Conservation (phyloP, 2,797 vertebrate species). For the Mionectes olivaceus region DNA sequence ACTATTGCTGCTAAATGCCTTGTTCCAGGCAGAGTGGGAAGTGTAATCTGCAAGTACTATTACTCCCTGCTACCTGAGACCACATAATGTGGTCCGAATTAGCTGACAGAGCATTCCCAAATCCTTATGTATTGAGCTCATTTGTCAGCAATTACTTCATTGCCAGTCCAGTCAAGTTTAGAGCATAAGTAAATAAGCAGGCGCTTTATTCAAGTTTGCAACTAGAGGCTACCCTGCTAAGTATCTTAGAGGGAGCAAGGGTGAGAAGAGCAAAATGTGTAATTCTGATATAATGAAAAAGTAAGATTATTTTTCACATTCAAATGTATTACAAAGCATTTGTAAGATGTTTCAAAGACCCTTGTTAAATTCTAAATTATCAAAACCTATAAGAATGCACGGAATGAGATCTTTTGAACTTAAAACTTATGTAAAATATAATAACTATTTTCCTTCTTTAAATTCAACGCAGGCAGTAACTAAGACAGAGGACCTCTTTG, state of each 20-base stretch:
- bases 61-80: not conserved
- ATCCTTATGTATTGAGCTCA: not conserved
- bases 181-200: not conserved
- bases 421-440: not conserved
- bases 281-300: not conserved
- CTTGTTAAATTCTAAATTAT: not conserved
- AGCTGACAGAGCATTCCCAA: not conserved
- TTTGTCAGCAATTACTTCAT: not conserved
- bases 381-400: not conserved
- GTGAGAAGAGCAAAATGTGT: not conserved
- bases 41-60: not conserved
- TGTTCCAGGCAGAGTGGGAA: not conserved
- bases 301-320: not conserved
- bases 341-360: not conserved
- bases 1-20: not conserved
- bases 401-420: not conserved
- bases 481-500: not conserved
- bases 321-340: not conserved
- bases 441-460: not conserved
- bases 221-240: not conserved
- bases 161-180: not conserved
- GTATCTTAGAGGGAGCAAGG: not conserved
- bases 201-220: not conserved
- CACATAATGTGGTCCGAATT: not conserved
- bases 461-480: not conserved